phyloP scores from a whole-genome alignment of 1,140 invertebrate species.

The Pseudomyrmex cubaensis region DNA sequence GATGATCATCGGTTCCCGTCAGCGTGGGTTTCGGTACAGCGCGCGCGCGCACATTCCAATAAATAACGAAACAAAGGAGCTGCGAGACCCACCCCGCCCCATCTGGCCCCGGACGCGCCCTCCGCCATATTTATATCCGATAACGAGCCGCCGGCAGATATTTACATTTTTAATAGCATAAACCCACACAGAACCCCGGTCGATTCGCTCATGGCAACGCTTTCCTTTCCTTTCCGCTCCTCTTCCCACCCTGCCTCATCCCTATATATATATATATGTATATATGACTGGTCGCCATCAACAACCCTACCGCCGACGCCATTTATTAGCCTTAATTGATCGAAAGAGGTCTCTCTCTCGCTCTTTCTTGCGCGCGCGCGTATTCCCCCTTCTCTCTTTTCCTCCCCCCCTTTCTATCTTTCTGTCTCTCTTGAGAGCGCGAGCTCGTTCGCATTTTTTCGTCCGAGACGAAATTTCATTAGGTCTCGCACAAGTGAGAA shows the following conservation, averaged over 20 bases:
- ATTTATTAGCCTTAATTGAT: constrained; percentile 85
- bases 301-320: constrained; percentile 74
- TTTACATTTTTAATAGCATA: constrained; percentile 85
- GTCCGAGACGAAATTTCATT: constrained; percentile 76
- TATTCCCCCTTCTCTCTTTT: background rate
- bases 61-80: constrained; percentile 84
- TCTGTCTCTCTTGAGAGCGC: constrained; percentile 25
- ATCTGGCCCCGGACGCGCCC: constrained; percentile 62
- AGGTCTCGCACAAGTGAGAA: constrained; percentile 32
- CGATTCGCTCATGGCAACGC: constrained; percentile 67
- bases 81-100: constrained; percentile 69
- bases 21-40: constrained; percentile 63
- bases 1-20: constrained; percentile 29
- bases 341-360: constrained; percentile 75
- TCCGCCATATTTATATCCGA: constrained; percentile 84
- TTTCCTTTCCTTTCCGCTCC: constrained; percentile 72
- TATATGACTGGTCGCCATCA: constrained; percentile 64
- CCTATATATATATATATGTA: constrained; percentile 64
- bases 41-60: constrained; percentile 75
- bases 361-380: background rate
- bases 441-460: constrained; percentile 66
- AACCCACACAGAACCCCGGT: constrained; percentile 78
- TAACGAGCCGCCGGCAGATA: constrained; percentile 84
- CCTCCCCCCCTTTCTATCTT: constrained; percentile 15
- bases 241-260: constrained; percentile 65